Evolutionary conservation across 2,113 vertebrate species (phyloP).

Genomic region (Hippocampus guttulatus): DNA sequence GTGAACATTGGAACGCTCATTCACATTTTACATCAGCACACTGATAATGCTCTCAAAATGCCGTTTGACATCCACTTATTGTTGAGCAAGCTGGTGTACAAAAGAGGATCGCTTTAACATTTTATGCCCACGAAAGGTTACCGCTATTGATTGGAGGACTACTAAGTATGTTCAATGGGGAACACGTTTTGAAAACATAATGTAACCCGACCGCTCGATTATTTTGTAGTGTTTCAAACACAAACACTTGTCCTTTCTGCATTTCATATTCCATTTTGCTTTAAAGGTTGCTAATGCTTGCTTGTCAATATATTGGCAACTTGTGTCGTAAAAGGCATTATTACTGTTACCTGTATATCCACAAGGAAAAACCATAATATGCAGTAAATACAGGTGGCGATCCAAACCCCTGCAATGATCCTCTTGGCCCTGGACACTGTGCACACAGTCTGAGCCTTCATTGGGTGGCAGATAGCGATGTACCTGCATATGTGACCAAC

Average conservation of each 20-base stretch:
- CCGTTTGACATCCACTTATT: slow-evolving; percentile 13
- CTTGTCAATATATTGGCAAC: not conserved
- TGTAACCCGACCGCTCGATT: not conserved
- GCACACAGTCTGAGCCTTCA: slow-evolving; percentile 74
- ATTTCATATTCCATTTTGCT: not conserved
- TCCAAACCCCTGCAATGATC: slow-evolving; percentile 73
- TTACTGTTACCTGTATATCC: slow-evolving; percentile 68
- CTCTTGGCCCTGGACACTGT: slow-evolving; percentile 75
- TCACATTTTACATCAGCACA: slow-evolving; percentile 3
- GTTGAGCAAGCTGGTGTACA: slow-evolving; percentile 7
- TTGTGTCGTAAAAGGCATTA: not conserved
- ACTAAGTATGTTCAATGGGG: not conserved
- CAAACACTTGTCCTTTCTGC: not conserved
- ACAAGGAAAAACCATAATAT: slow-evolving; percentile 81
- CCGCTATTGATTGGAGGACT: slow-evolving; percentile 1
- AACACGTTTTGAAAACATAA: slow-evolving; percentile 2
- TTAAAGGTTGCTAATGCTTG: not conserved
- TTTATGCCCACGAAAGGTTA: slow-evolving; percentile 1
- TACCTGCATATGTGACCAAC: slow-evolving; percentile 55
- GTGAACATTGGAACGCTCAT: slow-evolving; percentile 3
- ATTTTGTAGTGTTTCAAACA: slow-evolving; percentile 4
- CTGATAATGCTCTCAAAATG: slow-evolving; percentile 12
- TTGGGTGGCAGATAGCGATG: slow-evolving; percentile 77
- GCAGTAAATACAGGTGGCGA: slow-evolving; percentile 75
- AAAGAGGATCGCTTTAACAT: slow-evolving; percentile 10